Evolutionary conservation across 2,113 vertebrate species (phyloP), one percentile per base, ranked within the genome.

Genomic region (Anas platyrhynchos): DNA sequence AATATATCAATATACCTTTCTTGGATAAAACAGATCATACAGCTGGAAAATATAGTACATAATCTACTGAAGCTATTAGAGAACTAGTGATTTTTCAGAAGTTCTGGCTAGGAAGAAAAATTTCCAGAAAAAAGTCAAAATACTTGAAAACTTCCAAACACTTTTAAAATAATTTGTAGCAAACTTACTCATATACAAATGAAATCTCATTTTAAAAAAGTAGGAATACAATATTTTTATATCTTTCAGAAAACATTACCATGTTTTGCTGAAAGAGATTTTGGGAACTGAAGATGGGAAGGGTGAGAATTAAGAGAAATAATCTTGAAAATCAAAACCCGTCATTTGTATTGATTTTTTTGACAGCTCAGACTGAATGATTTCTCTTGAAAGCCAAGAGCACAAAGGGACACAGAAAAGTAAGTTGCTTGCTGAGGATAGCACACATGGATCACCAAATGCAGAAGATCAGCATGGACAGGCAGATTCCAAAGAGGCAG

Each of bases 381-480:
- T 23, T 7, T 23, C 36, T 91, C 21, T 65, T 67, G 73, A 81
- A 92, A 78, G 34, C 5, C 36, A 86, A 50, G 55, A 48, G 2
- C 41, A 27, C 9, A 67, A 71, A 77, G 1, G 10, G 14, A 6
- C 15, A 29, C 26, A 68, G 34, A 69, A 43, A 13, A 56, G 15
- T 4, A 44, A 83, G 32, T 7, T 56, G 16, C 48, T 86, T 26
- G 6, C 62, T 59, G 69, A 31, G 62, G 38, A 56, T 31, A 38
- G 10, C 4, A 25, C 31, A 36, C 9, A 46, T n/a, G 15, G 17
- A n/a, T 2, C 7, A 3, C 29, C 38, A 17, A 1, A 2, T 29
- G 34, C 3, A 61, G 16, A 83, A 29, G 22, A 50, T 21, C 7
- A 77, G 41, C 0, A 0, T 31, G 22, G 46, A 50, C 18, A 71